These are phyloP conservation scores for Nycticorax nycticorax DNA, from an alignment of 2,113 vertebrate genomes.

Conservation along the genomic window DNA sequence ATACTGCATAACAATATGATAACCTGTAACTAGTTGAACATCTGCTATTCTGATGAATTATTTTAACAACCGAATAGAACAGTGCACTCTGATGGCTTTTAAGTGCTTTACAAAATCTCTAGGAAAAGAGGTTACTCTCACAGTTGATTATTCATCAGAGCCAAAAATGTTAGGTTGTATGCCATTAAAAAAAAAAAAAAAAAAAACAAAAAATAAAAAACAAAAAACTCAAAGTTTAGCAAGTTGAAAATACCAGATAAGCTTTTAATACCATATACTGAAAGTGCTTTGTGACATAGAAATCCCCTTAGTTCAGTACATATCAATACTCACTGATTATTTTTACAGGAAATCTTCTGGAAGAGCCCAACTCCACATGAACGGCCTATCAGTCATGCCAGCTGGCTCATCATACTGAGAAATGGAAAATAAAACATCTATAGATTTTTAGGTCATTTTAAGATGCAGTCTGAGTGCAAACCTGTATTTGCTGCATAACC, in stretches of 20 bases:
- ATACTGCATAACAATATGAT: background rate
- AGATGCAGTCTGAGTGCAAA: background rate
- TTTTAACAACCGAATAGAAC: background rate
- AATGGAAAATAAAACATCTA: slow-evolving; percentile 7
- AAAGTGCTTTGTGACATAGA: background rate
- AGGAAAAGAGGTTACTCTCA: background rate
- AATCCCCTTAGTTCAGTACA: background rate
- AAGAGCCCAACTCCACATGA: background rate
- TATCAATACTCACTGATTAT: background rate
- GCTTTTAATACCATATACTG: background rate
- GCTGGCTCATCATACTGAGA: background rate
- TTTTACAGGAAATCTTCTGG: slow-evolving; percentile 31
- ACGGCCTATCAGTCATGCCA: background rate
- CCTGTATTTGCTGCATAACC: background rate
- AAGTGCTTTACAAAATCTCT: background rate
- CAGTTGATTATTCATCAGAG: background rate
- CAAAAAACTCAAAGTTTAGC: background rate
- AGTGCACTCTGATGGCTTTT: background rate
- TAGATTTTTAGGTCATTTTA: slow-evolving; percentile 15
- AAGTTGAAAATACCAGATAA: slow-evolving; percentile 17
- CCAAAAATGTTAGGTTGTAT: background rate
- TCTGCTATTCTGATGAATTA: background rate
- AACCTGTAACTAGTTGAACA: background rate
- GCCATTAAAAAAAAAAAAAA: background rate
- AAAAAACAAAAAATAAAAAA: too few relatives aligned